Percentiles rank a stretch among this genome's conserved stretches.
phyloP scores from a whole-genome alignment of 2,888 invertebrate species.

The Linnaemya tessellans region DNA sequence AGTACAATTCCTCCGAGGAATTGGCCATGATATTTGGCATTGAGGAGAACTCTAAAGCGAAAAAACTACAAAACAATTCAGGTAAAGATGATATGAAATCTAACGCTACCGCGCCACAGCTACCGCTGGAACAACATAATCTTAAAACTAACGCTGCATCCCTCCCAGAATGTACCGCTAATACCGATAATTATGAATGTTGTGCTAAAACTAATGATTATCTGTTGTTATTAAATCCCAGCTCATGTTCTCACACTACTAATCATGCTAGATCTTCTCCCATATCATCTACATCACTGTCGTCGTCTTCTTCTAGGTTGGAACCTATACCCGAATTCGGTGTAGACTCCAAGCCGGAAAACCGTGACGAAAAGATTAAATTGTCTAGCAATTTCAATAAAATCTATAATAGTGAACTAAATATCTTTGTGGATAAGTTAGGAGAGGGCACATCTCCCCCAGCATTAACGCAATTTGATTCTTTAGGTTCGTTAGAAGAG shows the following conservation, averaged over 20 bases:
- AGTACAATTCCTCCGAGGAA: slow-evolving; percentile 87
- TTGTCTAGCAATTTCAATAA: slow-evolving; percentile 79
- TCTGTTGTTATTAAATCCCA: slow-evolving; percentile 72
- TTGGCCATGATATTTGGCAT: slow-evolving; percentile 86
- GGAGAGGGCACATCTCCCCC: slow-evolving; percentile 11
- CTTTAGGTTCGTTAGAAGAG: slow-evolving; percentile 79
- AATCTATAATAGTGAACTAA: slow-evolving; percentile 80
- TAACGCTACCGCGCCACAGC: slow-evolving; percentile 68
- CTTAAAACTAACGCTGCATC: slow-evolving; percentile 69
- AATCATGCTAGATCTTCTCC: slow-evolving; percentile 74
- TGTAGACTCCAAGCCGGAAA: slow-evolving; percentile 36
- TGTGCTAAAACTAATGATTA: slow-evolving; percentile 71
- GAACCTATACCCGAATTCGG: slow-evolving; percentile 79
- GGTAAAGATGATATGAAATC: slow-evolving; percentile 71
- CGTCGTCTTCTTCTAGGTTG: slow-evolving; percentile 76
- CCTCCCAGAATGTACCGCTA: slow-evolving; percentile 69
- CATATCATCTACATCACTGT: slow-evolving; percentile 51
- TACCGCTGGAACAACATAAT: slow-evolving; percentile 74
- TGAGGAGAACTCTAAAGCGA: slow-evolving; percentile 77
- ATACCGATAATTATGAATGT: slow-evolving; percentile 58
- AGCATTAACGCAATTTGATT: slow-evolving; percentile 77
- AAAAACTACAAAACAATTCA: slow-evolving; percentile 74
- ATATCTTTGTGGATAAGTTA: slow-evolving; percentile 77
- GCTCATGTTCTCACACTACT: slow-evolving; percentile 69
- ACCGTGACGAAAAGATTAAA: slow-evolving; percentile 67